Conservation (phyloP, 92 coral and sea anemone genomes). For the Porites evermanni region DNA sequence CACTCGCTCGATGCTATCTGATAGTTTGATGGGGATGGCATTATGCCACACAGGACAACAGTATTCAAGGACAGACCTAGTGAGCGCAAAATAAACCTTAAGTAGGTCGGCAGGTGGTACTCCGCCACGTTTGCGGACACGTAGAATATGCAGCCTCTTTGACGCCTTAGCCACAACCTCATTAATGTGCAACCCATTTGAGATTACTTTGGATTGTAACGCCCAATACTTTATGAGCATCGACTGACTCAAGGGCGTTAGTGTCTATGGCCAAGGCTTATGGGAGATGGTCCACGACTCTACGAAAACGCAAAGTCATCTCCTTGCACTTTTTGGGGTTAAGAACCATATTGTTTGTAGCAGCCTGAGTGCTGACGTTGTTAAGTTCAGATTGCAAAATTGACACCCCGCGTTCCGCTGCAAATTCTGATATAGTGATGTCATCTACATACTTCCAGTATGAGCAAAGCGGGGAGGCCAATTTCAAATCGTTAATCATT, state of each 20-base stretch:
- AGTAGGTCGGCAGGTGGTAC: not conserved
- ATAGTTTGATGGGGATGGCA: not conserved
- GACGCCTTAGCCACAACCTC: not conserved
- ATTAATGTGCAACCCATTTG: not conserved
- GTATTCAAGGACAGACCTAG: constrained; percentile 1
- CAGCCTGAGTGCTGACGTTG: not conserved
- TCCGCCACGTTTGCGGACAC: not conserved
- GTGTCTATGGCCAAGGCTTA: not conserved
- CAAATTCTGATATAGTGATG: not conserved
- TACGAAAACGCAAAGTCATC: not conserved
- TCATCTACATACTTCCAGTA: constrained; percentile 8
- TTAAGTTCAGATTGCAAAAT: not conserved
- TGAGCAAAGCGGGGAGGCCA: not conserved
- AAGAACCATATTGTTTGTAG: not conserved
- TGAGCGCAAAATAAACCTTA: not conserved
- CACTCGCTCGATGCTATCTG: not conserved
- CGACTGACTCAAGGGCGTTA: constrained; percentile 13
- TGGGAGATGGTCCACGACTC: not conserved
- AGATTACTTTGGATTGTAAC: not conserved
- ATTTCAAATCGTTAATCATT: not conserved
- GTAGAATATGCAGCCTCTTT: not conserved
- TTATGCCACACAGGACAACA: not conserved
- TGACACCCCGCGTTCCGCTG: not conserved
- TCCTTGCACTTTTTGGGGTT: constrained; percentile 2
- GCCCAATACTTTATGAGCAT: not conserved